These are phyloP conservation scores for Orthosia incerta DNA, from an alignment of 2,888 invertebrate genomes.

Conservation along the genomic window DNA sequence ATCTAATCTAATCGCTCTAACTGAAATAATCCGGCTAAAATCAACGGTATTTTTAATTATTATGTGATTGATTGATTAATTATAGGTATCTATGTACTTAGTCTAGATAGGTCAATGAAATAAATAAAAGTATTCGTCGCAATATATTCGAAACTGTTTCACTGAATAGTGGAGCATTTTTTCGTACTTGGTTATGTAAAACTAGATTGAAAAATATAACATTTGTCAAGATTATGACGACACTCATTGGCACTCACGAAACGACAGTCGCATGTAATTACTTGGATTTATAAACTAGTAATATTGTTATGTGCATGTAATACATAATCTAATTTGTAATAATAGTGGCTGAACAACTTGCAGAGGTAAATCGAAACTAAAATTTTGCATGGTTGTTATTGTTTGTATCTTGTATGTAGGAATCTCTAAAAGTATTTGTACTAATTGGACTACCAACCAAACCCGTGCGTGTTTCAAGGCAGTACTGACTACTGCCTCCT, in stretches of 20 bases:
- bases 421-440: too few species aligned
- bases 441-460: too few species aligned
- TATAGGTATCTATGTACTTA: conserved; percentile 7
- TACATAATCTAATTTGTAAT: conserved; percentile 3
- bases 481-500: too few species aligned
- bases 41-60: neutral
- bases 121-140: neutral
- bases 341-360: neutral
- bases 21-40: conserved; percentile 29
- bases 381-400: too few species aligned
- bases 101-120: conserved; percentile 24
- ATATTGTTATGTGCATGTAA: conserved; percentile 6
- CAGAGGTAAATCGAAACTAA: neutral
- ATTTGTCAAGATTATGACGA: conserved; percentile 31
- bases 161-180: neutral
- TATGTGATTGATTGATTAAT: conserved; percentile 16
- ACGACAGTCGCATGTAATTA: conserved; percentile 9
- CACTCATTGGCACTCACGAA: conserved; percentile 5
- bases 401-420: too few species aligned
- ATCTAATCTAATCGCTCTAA: conserved; percentile 29
- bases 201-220: conserved; percentile 4
- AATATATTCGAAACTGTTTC: neutral
- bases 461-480: too few species aligned
- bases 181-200: conserved; percentile 20
- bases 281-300: neutral